These are phyloP conservation scores for Copsychus sechellarum DNA, from an alignment of 2,113 vertebrate species.

Conservation along the genomic window DNA sequence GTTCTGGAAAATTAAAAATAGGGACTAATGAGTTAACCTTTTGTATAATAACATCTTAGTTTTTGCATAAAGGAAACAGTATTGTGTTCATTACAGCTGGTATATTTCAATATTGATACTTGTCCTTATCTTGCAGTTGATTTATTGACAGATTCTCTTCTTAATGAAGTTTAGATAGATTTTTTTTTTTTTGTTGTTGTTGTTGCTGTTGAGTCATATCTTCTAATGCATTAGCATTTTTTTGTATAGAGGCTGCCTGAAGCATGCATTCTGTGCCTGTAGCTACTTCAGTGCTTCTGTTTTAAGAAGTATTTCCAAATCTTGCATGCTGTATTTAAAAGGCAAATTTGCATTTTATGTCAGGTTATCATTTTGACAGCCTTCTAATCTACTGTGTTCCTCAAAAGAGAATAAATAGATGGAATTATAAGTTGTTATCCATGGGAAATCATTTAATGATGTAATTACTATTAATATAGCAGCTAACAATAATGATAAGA, in stretches of 20 bases:
- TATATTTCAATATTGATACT: background rate
- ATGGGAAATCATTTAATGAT: slow-evolving; percentile 56
- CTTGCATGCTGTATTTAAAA: slow-evolving; percentile 28
- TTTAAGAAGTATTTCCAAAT: slow-evolving; percentile 49
- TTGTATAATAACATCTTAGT: background rate
- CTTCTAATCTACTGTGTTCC: slow-evolving; percentile 36
- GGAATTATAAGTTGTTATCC: slow-evolving; percentile 52
- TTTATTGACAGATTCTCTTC: background rate
- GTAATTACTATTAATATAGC: slow-evolving; percentile 39
- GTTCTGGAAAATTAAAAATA: slow-evolving; percentile 11
- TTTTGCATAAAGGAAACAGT: background rate
- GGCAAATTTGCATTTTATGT: slow-evolving; percentile 33
- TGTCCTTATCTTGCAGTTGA: background rate
- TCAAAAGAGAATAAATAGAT: slow-evolving; percentile 52
- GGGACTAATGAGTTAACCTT: background rate
- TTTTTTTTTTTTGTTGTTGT: background rate
- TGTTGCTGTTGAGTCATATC: background rate
- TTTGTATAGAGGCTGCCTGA: background rate
- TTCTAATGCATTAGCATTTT: background rate
- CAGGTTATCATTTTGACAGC: slow-evolving; percentile 55
- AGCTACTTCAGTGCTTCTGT: slow-evolving; percentile 34
- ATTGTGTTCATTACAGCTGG: background rate
- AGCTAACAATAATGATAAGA: background rate
- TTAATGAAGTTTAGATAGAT: background rate
- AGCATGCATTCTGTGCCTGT: background rate